A percentile compares a stretch with the other conserved stretches of the same genome.
Evolutionary conservation across 2,797 vertebrate genomes (phyloP).

Genomic region (Kryptopterus vitreolus): DNA sequence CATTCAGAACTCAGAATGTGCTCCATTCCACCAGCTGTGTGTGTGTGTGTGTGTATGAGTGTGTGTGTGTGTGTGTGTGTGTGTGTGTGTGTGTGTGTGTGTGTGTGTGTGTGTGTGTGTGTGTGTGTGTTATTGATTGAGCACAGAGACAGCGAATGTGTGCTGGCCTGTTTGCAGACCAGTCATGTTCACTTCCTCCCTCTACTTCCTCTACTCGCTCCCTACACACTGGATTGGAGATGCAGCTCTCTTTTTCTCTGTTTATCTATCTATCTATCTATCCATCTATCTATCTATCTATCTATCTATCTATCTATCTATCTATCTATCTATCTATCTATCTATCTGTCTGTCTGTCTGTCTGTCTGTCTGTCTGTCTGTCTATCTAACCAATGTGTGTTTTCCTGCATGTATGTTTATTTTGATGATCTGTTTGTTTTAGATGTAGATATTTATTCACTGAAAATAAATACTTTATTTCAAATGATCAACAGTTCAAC

Average conservation of each 20-base stretch:
- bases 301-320: too few relatives aligned
- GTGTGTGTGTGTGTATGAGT: conserved; percentile 24
- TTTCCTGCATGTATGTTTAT: too few relatives aligned
- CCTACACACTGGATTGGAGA: not conserved
- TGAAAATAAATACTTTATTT: not conserved
- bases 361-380: too few relatives aligned
- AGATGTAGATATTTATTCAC: not conserved
- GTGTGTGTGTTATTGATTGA: not conserved
- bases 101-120: conserved; percentile 15
- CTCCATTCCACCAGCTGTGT: conserved; percentile 61
- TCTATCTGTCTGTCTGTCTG: too few relatives aligned
- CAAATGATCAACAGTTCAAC: too few relatives aligned
- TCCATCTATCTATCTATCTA: too few relatives aligned
- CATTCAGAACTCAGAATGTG: conserved; percentile 65
- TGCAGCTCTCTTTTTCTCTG: not conserved
- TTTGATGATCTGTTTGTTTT: too few relatives aligned
- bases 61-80: conserved; percentile 5
- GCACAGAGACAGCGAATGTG: not conserved
- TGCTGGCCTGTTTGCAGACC: not conserved
- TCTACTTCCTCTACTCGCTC: not conserved
- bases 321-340: too few relatives aligned
- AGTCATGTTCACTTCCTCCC: not conserved
- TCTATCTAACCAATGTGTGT: too few relatives aligned
- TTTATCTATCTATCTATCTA: not conserved
- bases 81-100: conserved; percentile 19